A percentile compares a stretch with the other conserved stretches of the same genome.
Conservation (phyloP, 2,888 invertebrate species). For the Hoplodrina blanda region DNA sequence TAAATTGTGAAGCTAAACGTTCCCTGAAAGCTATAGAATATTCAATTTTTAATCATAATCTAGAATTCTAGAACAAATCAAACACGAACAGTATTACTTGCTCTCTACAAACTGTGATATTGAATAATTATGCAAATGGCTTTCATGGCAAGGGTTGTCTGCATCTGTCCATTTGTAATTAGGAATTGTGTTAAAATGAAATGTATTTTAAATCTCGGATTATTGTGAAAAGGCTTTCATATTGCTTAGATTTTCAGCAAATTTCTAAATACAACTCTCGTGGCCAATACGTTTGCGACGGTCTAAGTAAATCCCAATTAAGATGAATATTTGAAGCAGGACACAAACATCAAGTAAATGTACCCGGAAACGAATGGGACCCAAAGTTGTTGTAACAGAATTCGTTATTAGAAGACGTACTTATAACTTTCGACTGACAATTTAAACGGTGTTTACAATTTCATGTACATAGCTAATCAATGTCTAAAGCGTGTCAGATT, state of each 20-base stretch:
- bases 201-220: constrained; percentile 10
- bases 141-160: constrained; percentile 27
- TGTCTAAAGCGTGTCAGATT: constrained; percentile 1
- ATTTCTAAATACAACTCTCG: not conserved
- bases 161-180: constrained; percentile 34
- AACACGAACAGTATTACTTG: constrained; percentile 49
- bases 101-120: constrained; percentile 48
- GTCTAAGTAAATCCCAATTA: not conserved
- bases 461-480: not conserved
- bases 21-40: constrained; percentile 10
- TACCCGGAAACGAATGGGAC: not conserved
- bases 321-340: not conserved
- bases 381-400: not conserved
- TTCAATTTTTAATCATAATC: constrained; percentile 28
- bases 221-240: not conserved
- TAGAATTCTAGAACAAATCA: constrained; percentile 35
- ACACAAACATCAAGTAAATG: not conserved
- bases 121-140: constrained; percentile 50
- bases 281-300: not conserved
- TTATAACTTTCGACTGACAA: not conserved
- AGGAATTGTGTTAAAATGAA: constrained; percentile 28
- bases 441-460: not conserved
- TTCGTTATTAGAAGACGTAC: not conserved
- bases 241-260: not conserved
- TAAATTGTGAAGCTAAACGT: constrained; percentile 1